Evolutionary conservation across 2,888 invertebrate genomes (phyloP).

Genomic region (Clitarchus hookeri): DNA sequence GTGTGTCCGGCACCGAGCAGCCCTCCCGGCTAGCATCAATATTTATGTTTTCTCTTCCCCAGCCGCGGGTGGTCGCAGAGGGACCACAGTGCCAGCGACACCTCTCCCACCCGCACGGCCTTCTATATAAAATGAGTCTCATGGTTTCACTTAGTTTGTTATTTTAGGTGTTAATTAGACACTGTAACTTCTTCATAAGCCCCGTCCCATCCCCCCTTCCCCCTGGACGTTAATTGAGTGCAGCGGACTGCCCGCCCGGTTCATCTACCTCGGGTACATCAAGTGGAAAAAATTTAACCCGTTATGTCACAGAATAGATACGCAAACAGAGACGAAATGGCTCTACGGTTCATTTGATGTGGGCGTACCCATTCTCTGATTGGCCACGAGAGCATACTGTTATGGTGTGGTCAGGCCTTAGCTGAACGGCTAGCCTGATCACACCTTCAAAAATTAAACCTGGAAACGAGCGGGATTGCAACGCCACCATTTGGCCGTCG

Average conservation of each 20-base stretch:
- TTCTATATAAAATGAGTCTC: background rate
- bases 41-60: background rate
- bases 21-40: background rate
- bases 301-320: too few species aligned
- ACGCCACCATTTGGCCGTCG: too few species aligned
- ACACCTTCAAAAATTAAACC: too few species aligned
- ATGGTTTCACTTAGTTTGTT: background rate
- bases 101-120: background rate
- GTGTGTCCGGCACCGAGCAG: background rate
- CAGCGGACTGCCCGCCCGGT: background rate
- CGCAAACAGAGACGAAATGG: too few species aligned
- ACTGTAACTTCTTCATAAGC: background rate
- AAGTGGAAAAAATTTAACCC: too few species aligned
- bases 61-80: background rate
- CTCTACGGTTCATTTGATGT: too few species aligned
- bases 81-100: too few species aligned
- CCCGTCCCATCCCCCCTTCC: background rate
- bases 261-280: background rate
- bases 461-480: too few species aligned
- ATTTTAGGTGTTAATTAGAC: background rate
- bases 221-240: background rate
- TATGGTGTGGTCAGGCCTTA: too few species aligned
- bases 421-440: too few species aligned
- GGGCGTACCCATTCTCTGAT: too few species aligned
- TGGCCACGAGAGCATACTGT: too few species aligned